Base-by-base conservation (phyloP, 2,113 vertebrate genomes). In the Tautogolabrus adspersus region DNA sequence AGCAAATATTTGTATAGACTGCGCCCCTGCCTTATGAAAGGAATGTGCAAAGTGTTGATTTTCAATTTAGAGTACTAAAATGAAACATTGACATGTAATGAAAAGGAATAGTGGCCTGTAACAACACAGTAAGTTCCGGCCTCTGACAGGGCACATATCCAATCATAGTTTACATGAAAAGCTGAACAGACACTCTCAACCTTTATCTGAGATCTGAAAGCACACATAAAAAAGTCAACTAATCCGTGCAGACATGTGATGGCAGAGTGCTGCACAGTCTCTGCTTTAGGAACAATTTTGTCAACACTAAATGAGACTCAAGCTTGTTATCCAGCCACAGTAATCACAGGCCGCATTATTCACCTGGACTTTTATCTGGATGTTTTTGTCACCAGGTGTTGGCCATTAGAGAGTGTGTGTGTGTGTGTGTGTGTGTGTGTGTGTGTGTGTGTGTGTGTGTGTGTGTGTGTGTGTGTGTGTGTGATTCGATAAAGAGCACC, bases 381-480 rank as follows among this genome's bases (percentile, higher is more conserved):
- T 19, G 57, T 19, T 51, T 38, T 61, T 15, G 34, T 30, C 57
- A 49, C 23, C 59, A 37, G 64, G 46, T 61, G 64, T 57, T 10
- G 44, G n/a, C 16, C 47, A 61, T 61, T 37, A 51, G n/a, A 66
- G 44, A n/a, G 2, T 3, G 18, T 38, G 58, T 40, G 46, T 60
- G 3, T 9, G 10, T 49, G 46, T 60, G 3, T 9, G 10, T 49
- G 16, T 49, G 57, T 51, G 44, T 51, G 40, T 10, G 40, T 42
- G 6, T 1, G 0, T 13, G 18, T 16, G 10, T 19, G 73, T 6
- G 12, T 2, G 37, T 7, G 8, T 61, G 18, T 30, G 38, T 46
- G 49, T 63, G 66, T 44, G 49, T 21, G 64, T 38, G 30, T 23
- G 60, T 21, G 59, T 56, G 56, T 47, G 38, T 42, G 67, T 37